These are phyloP conservation scores for Empidonax traillii DNA, from an alignment of 2,113 vertebrate genomes.

Conservation along the genomic window DNA sequence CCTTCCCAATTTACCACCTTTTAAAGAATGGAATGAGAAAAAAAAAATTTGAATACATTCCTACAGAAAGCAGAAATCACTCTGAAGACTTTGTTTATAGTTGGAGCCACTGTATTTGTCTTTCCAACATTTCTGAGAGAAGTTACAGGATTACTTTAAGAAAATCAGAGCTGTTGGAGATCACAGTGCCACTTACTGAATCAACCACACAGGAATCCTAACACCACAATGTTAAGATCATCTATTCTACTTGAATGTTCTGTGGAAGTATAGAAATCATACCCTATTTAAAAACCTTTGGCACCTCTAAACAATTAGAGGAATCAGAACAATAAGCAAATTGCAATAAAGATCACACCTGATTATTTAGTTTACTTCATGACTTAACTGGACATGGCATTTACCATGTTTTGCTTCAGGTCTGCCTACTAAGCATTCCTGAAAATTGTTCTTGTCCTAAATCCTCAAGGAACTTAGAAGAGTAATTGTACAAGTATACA, in stretches of 20 bases:
- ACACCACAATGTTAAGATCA: not conserved
- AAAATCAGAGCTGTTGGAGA: not conserved
- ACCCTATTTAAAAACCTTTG: not conserved
- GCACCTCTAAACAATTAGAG: not conserved
- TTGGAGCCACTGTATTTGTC: not conserved
- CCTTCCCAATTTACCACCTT: not conserved
- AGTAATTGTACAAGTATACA: not conserved
- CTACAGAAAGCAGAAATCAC: not conserved
- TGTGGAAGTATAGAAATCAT: not conserved
- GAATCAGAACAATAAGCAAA: not conserved
- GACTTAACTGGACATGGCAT: not conserved
- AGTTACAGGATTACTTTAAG: rapidly evolving
- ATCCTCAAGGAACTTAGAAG: not conserved
- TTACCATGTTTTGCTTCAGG: not conserved
- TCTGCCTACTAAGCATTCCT: not conserved
- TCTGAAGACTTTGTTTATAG: not conserved
- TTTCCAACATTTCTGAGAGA: not conserved
- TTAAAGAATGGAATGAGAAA: not conserved
- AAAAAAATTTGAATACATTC: not conserved
- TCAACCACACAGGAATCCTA: not conserved
- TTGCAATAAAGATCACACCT: rapidly evolving
- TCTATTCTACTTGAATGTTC: not conserved
- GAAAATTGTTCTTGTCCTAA: not conserved
- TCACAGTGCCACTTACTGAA: not conserved
- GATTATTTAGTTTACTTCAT: not conserved